phyloP scores from a whole-genome alignment of 2,113 vertebrate species.

The Silurus asotus region DNA sequence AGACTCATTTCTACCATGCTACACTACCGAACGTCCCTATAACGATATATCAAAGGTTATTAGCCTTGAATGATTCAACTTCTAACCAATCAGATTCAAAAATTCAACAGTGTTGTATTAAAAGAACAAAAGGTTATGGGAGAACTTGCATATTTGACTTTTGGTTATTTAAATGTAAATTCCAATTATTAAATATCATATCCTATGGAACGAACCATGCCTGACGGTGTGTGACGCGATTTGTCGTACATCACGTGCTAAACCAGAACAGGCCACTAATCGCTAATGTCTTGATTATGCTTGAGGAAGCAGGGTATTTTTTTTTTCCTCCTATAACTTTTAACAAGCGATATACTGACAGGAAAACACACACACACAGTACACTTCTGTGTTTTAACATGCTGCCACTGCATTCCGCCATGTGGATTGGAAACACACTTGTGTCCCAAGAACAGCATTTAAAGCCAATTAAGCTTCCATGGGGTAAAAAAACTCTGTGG shows the following conservation, averaged over 20 bases:
- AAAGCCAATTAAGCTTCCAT: constrained; percentile 66
- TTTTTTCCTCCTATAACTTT: constrained; percentile 1
- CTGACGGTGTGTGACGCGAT: neutral
- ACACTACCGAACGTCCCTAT: neutral
- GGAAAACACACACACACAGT: constrained; percentile 24
- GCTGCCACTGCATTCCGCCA: constrained; percentile 29
- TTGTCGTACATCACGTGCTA: neutral
- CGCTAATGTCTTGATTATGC: neutral
- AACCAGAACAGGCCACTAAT: neutral
- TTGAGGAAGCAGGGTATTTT: neutral
- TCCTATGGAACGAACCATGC: too few relatives aligned
- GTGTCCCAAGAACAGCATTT: constrained; percentile 63
- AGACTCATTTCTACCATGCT: neutral
- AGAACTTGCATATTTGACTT: neutral
- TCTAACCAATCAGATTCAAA: neutral
- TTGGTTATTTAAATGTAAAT: neutral
- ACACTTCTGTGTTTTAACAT: constrained; percentile 33
- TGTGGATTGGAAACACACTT: constrained; percentile 71
- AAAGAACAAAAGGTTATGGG: too few relatives aligned
- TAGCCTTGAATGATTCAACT: too few relatives aligned
- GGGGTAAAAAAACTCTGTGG: constrained; percentile 54
- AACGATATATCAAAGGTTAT: neutral
- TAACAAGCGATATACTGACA: neutral
- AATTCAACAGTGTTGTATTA: neutral
- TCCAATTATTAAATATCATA: neutral